These are phyloP conservation scores for Lamellibrachia luymesi DNA, from an alignment of 1,140 invertebrate genomes.

Conservation along the genomic window DNA sequence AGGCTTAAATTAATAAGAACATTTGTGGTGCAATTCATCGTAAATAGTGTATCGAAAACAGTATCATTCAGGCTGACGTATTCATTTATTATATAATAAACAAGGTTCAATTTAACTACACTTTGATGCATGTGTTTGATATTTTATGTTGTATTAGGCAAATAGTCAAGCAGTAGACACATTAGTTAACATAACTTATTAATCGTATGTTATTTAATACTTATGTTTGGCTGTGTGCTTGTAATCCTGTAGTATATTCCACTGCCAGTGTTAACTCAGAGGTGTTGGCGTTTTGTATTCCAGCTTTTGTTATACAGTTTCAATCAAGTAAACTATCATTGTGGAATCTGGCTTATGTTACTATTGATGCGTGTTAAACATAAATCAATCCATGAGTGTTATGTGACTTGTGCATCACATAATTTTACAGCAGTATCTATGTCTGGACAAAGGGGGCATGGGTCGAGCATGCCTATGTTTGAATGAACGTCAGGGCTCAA, in stretches of 20 bases:
- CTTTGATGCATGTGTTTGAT: background rate
- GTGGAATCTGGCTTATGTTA: background rate
- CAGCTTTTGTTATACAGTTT: background rate
- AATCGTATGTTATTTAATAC: background rate
- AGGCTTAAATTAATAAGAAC: background rate
- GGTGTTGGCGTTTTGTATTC: background rate
- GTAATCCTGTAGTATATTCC: background rate
- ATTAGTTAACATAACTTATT: background rate
- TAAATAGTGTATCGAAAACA: background rate
- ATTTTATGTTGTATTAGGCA: background rate
- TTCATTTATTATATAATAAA: background rate
- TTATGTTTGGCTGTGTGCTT: background rate
- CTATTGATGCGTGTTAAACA: background rate
- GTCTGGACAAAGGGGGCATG: background rate
- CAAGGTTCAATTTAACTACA: background rate
- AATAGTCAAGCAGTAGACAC: background rate
- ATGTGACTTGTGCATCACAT: background rate
- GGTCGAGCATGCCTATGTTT: background rate
- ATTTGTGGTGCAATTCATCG: background rate
- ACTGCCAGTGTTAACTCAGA: background rate
- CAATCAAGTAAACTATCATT: background rate
- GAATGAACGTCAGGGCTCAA: background rate
- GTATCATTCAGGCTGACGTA: background rate
- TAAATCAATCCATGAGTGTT: background rate
- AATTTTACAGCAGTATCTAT: background rate